Evolutionary conservation across 2,113 vertebrate genomes (phyloP).

Genomic region (Condylura cristata): DNA sequence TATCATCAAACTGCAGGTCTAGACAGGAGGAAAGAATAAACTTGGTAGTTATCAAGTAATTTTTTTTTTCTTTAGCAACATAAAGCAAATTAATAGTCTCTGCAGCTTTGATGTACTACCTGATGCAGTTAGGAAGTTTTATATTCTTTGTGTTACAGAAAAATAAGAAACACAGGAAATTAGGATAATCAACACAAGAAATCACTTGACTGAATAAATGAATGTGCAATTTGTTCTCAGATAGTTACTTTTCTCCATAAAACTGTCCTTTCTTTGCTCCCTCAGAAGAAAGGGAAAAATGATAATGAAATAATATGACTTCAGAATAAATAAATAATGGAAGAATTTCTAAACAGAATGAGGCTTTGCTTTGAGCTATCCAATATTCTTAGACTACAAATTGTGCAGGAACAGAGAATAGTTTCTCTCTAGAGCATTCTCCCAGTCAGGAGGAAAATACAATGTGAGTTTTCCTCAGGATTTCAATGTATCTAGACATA

Average conservation of each 20-base stretch:
- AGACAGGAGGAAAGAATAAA: neutral
- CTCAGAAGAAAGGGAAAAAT: neutral
- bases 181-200: neutral
- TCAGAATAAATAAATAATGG: slow-evolving; percentile 47
- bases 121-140: neutral
- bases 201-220: slow-evolving; percentile 43
- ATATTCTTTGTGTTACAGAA: slow-evolving; percentile 29
- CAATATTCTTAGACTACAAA: slow-evolving; percentile 44
- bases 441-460: slow-evolving; percentile 19
- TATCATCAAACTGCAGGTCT: neutral
- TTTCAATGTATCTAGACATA: slow-evolving; percentile 9
- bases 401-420: neutral
- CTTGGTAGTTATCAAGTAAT: neutral
- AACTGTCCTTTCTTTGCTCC: neutral
- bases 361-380: slow-evolving; percentile 1
- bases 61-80: neutral
- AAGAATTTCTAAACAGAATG: slow-evolving; percentile 50
- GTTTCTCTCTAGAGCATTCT: slow-evolving; percentile 29
- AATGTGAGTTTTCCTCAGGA: neutral
- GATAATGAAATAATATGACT: neutral
- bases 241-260: slow-evolving; percentile 31
- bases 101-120: neutral
- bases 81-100: neutral
- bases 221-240: slow-evolving; percentile 20
- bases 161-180: slow-evolving; percentile 22